phyloP scores from a whole-genome alignment of 2,888 invertebrate species.

The Lepidocyrtoides sp. region DNA sequence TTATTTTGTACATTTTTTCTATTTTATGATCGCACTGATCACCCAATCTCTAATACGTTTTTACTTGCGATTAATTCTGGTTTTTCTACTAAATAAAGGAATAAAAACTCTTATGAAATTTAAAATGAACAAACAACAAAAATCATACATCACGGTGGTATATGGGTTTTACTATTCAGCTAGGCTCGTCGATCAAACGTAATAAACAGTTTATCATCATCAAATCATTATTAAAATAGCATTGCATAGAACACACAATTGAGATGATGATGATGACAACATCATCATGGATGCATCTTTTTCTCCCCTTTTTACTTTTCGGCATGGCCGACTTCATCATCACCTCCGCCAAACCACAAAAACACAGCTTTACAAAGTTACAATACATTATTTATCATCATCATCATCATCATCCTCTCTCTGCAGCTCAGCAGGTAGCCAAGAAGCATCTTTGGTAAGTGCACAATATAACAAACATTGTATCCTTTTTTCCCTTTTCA shows the following conservation, averaged over 20 bases:
- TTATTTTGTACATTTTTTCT: too few relatives aligned
- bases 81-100: not conserved
- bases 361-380: not conserved
- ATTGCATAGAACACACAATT: too few relatives aligned
- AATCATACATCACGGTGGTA: constrained; percentile 8
- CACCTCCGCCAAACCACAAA: not conserved
- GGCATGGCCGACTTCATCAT: constrained; percentile 45
- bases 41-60: not conserved
- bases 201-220: too few relatives aligned
- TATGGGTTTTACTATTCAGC: not conserved
- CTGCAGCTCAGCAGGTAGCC: constrained; percentile 9
- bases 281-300: not conserved
- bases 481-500: constrained; percentile 5
- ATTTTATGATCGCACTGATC: not conserved
- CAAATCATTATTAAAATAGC: too few relatives aligned
- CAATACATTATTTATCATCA: not conserved
- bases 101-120: not conserved
- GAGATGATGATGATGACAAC: too few relatives aligned
- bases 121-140: constrained; percentile 2
- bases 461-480: constrained; percentile 20
- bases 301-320: not conserved
- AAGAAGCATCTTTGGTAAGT: not conserved
- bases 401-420: not conserved
- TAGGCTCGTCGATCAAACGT: too few relatives aligned
- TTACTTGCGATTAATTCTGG: not conserved